Conservation (phyloP, 2,888 invertebrate genomes). For the Idaea aversata region DNA sequence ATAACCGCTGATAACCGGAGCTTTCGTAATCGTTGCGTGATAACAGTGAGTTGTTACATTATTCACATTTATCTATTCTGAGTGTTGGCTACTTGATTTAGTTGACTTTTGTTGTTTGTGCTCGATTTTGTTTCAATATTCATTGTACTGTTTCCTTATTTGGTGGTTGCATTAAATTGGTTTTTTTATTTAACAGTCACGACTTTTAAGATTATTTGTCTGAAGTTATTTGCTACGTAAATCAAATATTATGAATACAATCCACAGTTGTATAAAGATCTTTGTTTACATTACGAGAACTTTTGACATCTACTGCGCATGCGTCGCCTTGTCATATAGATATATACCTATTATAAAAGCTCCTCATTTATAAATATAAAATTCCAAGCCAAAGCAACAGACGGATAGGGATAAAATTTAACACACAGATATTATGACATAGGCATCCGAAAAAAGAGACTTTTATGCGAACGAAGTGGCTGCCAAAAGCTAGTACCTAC, state of each 20-base stretch:
- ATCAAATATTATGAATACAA: background rate
- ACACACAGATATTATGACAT: no score
- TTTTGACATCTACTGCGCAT: constrained; percentile 27
- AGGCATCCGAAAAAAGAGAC: no score
- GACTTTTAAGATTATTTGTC: background rate
- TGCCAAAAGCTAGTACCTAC: no score
- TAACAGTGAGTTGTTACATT: constrained; percentile 65
- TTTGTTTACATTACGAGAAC: constrained; percentile 23
- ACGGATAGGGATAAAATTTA: no score
- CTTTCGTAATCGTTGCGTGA: constrained; percentile 71
- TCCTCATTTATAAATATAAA: constrained; percentile 3
- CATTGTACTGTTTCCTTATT: background rate
- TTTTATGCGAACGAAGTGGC: no score
- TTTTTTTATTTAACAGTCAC: constrained; percentile 6
- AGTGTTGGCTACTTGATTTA: constrained; percentile 11
- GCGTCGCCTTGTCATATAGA: constrained; percentile 12
- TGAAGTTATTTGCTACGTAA: background rate
- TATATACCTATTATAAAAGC: constrained; percentile 13
- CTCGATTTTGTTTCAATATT: background rate
- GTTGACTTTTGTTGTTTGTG: constrained; percentile 4
- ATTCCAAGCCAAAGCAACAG: no score
- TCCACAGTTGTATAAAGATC: constrained; percentile 13
- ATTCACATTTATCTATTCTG: constrained; percentile 14
- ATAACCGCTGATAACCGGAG: constrained; percentile 65
- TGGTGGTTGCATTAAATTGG: constrained; percentile 4